Base-by-base conservation (phyloP, 2,113 vertebrate species). In the Petrocephalus microphthalmus region DNA sequence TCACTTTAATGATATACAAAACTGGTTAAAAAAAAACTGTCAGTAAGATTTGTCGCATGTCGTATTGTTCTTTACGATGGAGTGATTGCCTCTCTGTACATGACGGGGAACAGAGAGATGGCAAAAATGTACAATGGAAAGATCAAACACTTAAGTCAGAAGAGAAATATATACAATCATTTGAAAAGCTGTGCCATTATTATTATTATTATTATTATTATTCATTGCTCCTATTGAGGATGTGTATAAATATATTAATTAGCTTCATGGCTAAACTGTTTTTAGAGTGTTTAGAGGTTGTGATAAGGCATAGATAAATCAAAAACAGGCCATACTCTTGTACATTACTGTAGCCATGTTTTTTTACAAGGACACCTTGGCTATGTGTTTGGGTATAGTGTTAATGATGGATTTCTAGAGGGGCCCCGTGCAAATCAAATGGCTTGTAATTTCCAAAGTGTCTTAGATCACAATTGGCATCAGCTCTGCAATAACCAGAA, bases 381-480 rank as follows among this genome's bases (percentile, higher is more conserved):
- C 53, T 60, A n/a, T 51, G 57, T 13, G 78, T 57, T 88, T 88
- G 57, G 54, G 11, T 37, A 25, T 17, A 42, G 74, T 84, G 54
- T 64, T 83, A 88, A 83, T 81, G 37, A 47, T 56, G 42, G 84
- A 47, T 88, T 88, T 85, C 29, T 74, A 51, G 56, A 78, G 67
- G 15, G 33, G 20, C 29, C 19, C 60, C n/a, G 29, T 67, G 57
- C 25, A 89, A 86, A 85, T 52, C 13, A 84, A 85, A 71, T 54
- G 64, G 47, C 84, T 71, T 74, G 88, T 74, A 89, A 86, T 89
- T 71, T 78, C 88, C 88, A 74, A 89, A 85, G 84, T 74, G 88
- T 89, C 83, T 88, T 74, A 89, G 57, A 89, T 89, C 60, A 74
- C 60, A 78, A 54, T 86, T 89, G 83, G 82, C 56, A 88, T 88